These are phyloP conservation scores for Cyphomyrus discorhynchus DNA, from an alignment of 2,113 vertebrate genomes.

Conservation along the genomic window DNA sequence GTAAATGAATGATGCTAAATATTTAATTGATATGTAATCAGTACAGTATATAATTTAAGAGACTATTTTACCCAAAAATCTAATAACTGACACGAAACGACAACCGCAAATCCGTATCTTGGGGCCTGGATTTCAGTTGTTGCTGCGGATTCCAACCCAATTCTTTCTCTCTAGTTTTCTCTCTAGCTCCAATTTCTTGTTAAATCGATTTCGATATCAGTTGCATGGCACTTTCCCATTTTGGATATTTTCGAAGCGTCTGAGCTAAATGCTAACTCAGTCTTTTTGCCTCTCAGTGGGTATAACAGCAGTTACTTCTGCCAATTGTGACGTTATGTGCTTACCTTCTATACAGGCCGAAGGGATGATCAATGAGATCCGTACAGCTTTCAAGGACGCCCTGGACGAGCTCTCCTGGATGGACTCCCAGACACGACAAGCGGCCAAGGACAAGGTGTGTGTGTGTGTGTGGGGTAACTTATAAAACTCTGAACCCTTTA, in stretches of 20 bases:
- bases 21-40: neutral
- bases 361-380: slow-evolving; percentile 89
- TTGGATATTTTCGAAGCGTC: neutral
- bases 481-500: neutral
- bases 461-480: slow-evolving; percentile 45
- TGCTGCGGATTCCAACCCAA: neutral
- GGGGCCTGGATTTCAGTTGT: neutral
- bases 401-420: slow-evolving; percentile 83
- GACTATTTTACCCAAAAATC: neutral
- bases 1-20: neutral
- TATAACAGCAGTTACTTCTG: neutral
- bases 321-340: neutral
- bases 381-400: slow-evolving; percentile 77
- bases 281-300: neutral
- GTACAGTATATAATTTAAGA: neutral
- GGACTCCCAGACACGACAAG: slow-evolving; percentile 78
- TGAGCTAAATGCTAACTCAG: neutral
- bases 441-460: slow-evolving; percentile 88
- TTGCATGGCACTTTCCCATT: neutral
- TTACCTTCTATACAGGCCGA: slow-evolving; percentile 67
- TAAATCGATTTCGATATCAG: neutral
- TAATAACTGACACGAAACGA: neutral
- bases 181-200: neutral
- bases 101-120: neutral
- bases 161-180: neutral